Base-by-base conservation (phyloP, 2,113 vertebrate species). In the Stegostoma tigrinum region DNA sequence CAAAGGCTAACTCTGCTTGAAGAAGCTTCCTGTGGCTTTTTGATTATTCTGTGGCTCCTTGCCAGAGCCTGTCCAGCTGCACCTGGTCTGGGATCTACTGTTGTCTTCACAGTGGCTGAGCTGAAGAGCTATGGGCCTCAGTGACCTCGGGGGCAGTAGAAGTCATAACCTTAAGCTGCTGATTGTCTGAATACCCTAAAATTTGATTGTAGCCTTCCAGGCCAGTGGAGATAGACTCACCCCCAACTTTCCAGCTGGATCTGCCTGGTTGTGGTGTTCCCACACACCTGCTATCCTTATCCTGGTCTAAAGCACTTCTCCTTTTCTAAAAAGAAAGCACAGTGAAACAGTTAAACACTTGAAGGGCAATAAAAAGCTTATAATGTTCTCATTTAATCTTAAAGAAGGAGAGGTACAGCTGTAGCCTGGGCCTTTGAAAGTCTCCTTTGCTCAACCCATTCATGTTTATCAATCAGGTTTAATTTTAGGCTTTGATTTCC, bases 401-500 rank as follows among this genome's bases (percentile, higher is more conserved):
- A 80, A 19, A 83, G 80, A 42, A 83, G 78, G n/a, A 15, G 38
- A 83, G 42, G 17, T 83, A 83, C 80, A 83, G 80, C 80, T 83
- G 80, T 19, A 83, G 80, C 38, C 80, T 83, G 80, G 80, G 17
- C 80, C 80, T 83, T 83, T 83, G 80, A 83, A 83, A 83, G 17
- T 5, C 38, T 83, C 17, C 19, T 23, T 83, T 83, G 38, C 80
- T 83, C n/a, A 19, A 23, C 80, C 38, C 38, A 83, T 83, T 83
- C 80, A 83, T 83, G 38, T 83, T 83, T 83, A 83, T 45, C 80
- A 83, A 45, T 83, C 80, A 83, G 38, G 38, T 83, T 83, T 83
- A 83, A 83, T 83, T 45, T 83, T 83, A 83, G 80, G 80, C 80
- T 83, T 83, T 83, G 80, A 83, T 83, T 83, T 83, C 38, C 19